phyloP scores from a whole-genome alignment of 2,888 invertebrate species.

The Globia sparganii region DNA sequence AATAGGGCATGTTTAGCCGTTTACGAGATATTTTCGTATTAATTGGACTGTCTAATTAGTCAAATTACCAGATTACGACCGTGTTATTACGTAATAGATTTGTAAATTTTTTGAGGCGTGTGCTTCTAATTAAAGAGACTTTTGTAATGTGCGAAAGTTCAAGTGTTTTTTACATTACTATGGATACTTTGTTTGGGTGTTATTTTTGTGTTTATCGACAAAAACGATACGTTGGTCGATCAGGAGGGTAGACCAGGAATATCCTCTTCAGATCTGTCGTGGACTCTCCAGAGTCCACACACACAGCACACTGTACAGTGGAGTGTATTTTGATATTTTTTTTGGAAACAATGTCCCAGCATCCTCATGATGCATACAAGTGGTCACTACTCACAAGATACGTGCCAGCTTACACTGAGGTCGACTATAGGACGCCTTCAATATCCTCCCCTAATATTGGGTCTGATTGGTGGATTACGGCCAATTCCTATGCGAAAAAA shows the following conservation, averaged over 20 bases:
- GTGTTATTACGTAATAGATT: constrained; percentile 34
- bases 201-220: neutral
- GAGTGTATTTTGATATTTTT: neutral
- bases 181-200: neutral
- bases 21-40: constrained; percentile 57
- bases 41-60: constrained; percentile 62
- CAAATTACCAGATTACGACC: constrained; percentile 47
- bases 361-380: neutral
- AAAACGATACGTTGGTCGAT: neutral
- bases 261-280: neutral
- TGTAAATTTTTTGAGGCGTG: neutral
- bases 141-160: constrained; percentile 6
- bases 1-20: constrained; percentile 47
- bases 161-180: neutral
- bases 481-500: neutral
- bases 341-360: neutral
- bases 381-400: neutral
- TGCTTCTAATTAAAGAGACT: constrained; percentile 12
- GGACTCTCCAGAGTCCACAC: neutral
- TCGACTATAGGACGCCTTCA: neutral
- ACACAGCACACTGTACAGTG: too few species aligned
- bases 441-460: neutral
- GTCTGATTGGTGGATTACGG: neutral
- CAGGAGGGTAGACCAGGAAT: neutral
- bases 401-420: neutral